These are phyloP conservation scores for Sesamia nonagrioides DNA, from an alignment of 1,140 invertebrate species.

Conservation along the genomic window DNA sequence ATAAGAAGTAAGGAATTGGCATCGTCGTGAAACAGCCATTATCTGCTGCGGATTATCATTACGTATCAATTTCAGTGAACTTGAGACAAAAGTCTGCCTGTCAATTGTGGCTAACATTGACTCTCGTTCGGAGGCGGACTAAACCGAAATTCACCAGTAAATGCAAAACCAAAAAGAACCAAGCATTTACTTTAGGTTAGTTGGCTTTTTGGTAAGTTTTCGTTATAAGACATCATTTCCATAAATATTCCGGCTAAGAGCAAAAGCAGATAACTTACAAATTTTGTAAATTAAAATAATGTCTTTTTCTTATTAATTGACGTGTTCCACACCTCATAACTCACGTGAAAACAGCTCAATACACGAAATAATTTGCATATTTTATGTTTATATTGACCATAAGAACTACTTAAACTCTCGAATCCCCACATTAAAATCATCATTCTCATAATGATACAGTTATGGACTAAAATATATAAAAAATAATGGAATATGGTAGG, in stretches of 20 bases:
- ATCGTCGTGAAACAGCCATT: not conserved
- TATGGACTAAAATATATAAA: slow-evolving; percentile 36
- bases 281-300: slow-evolving; percentile 19
- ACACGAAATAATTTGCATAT: slow-evolving; percentile 43
- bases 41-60: not conserved
- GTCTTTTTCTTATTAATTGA: slow-evolving; percentile 27
- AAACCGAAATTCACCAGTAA: not conserved
- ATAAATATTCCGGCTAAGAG: not conserved
- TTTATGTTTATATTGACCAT: slow-evolving; percentile 33
- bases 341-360: slow-evolving; percentile 17
- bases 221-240: not conserved
- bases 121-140: not conserved
- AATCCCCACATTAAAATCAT: slow-evolving; percentile 42
- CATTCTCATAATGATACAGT: slow-evolving; percentile 37
- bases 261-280: not conserved
- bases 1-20: not conserved
- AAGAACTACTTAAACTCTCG: slow-evolving; percentile 35
- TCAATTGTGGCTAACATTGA: not conserved
- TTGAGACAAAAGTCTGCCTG: not conserved
- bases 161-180: not conserved
- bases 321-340: slow-evolving; percentile 28
- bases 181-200: not conserved
- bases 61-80: not conserved
- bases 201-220: too few species aligned
- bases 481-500: slow-evolving; percentile 30